A percentile compares a stretch with the other conserved stretches of the same genome.
Conservation (phyloP, 2,888 invertebrate species). For the Tinea pellionella region DNA sequence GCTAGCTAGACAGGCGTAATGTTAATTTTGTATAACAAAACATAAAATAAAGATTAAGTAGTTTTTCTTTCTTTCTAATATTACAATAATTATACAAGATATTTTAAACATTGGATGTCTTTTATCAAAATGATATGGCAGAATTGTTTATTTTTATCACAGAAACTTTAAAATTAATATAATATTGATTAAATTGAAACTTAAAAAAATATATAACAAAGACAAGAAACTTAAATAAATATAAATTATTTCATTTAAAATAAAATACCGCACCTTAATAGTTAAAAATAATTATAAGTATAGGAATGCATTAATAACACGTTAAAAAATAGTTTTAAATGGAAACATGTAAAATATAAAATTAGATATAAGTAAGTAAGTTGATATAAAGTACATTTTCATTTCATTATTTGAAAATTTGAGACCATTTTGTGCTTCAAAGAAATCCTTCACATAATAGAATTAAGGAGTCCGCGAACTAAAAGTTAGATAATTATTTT, state of each 20-base stretch:
- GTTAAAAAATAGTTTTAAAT: not conserved
- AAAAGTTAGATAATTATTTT: too few species aligned
- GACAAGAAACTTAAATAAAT: too few species aligned
- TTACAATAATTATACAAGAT: too few species aligned
- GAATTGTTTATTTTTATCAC: conserved; percentile 37
- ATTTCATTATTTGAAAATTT: not conserved
- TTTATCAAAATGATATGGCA: conserved; percentile 25
- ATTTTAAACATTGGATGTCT: not conserved
- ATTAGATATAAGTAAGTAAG: too few species aligned
- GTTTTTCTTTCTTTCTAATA: too few species aligned
- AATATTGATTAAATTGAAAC: conserved; percentile 14
- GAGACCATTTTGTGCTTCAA: not conserved
- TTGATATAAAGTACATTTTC: too few species aligned
- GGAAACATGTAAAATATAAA: too few species aligned
- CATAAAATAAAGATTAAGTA: too few species aligned
- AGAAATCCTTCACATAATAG: too few species aligned
- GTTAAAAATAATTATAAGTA: not conserved
- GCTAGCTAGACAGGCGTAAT: too few species aligned
- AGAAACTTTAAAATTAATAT: conserved; percentile 28
- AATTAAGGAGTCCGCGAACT: too few species aligned
- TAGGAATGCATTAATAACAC: not conserved
- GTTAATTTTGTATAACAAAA: too few species aligned
- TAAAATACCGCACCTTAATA: not conserved
- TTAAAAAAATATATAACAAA: not conserved
- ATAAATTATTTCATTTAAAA: not conserved